Evolutionary conservation across 2,113 vertebrate species (phyloP).

Genomic region (Onychostruthus taczanowskii): DNA sequence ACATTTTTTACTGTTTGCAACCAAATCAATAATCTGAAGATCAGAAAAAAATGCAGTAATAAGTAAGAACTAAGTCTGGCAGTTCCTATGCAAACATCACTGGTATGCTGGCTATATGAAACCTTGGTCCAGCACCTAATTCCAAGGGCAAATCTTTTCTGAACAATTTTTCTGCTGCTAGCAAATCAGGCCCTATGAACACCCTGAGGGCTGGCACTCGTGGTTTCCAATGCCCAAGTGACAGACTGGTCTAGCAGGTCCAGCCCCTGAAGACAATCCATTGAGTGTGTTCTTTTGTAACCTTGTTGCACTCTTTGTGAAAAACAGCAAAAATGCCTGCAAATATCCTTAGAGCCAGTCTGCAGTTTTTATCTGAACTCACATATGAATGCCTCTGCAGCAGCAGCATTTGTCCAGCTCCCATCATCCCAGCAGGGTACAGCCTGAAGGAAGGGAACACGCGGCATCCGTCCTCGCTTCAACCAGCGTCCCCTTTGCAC

Average conservation of each 20-base stretch:
- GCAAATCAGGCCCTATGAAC: neutral
- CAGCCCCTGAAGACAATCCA: neutral
- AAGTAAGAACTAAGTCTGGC: neutral
- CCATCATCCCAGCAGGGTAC: neutral
- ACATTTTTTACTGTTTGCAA: neutral
- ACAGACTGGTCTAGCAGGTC: neutral
- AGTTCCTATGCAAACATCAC: neutral
- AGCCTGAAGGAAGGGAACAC: neutral
- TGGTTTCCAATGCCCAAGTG: neutral
- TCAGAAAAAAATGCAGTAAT: neutral
- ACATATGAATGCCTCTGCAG: neutral
- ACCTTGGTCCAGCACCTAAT: neutral
- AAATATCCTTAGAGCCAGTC: neutral
- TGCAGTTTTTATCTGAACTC: neutral
- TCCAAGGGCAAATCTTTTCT: neutral
- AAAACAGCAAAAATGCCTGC: neutral
- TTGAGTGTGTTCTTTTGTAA: neutral
- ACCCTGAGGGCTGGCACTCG: neutral
- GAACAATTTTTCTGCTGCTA: neutral
- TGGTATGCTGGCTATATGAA: neutral
- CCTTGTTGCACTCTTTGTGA: neutral
- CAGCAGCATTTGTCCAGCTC: neutral
- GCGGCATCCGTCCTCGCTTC: accelerated
- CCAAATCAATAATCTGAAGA: neutral
- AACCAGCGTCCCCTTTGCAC: neutral